Base-by-base conservation (phyloP, 2,888 invertebrate genomes). In the Argyra leucocephala region DNA sequence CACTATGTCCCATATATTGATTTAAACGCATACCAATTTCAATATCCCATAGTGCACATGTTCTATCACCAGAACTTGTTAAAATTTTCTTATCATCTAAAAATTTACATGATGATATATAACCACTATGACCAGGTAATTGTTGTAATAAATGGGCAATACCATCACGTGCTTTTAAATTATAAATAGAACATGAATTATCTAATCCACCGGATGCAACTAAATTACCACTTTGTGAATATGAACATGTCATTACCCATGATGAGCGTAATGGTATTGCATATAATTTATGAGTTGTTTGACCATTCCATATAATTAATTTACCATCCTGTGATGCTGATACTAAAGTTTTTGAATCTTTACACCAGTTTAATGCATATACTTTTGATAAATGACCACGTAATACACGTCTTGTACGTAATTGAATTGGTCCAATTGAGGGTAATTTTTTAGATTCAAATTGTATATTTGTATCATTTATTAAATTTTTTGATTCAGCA, bases 201-300 rank as follows among this genome's bases (percentile, higher is more conserved):
- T 97, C 97, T 76, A 97, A 86, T 66, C 97, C 97, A 73, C 97
- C 96, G 84, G 96, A 97, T 66, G 97, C 96, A 71, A 97, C 96
- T 81, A 91, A 97, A 76, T 91, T 93, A 74, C 97, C 96, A 69
- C 94, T 94, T 68, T 97, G 96, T 70, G 96, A 96, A 83, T 97
- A 97, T 77, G 97, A 96, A 85, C 97, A 97, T 69, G 97, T 97
- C 97, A 97, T 97, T 73, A 97, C 97, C 96, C 97, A 97, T 76
- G 95, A 95, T 66, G 96, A 96, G 77, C 96, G 90, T 78, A 97
- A 85, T 74, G 97, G 96, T 81, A 97, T 97, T 75, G 97, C 97
- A 83, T 97, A 96, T 79, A 95, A 86, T 88, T 97, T 97, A 85
- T 97, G 96, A 76, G 96, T 97, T 75, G 96, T 96, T 82, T 96